phyloP scores from a whole-genome alignment of 1,140 invertebrate species.

The Antheraea mylitta region DNA sequence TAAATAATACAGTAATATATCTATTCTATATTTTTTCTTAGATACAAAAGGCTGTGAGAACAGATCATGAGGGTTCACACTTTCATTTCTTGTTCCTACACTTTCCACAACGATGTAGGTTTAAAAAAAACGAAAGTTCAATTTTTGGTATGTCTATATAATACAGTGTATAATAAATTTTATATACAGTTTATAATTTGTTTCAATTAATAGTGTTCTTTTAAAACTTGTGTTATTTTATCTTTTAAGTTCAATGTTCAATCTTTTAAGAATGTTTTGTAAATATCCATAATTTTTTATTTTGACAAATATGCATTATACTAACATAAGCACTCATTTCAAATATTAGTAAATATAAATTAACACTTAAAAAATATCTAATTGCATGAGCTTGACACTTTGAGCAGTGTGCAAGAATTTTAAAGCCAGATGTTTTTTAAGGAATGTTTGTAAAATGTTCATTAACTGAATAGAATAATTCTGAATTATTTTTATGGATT shows the following conservation, averaged over 20 bases:
- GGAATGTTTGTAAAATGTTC: not conserved
- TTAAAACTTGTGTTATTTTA: not conserved
- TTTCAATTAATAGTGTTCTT: not conserved
- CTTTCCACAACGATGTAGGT: no score
- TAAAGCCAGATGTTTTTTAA: not conserved
- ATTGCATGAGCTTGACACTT: not conserved
- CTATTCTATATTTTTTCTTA: no score
- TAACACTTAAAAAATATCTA: not conserved
- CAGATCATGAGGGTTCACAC: no score
- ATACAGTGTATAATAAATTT: conserved; percentile 3
- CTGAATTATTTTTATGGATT: not conserved
- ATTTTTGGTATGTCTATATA: not conserved
- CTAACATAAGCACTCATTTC: not conserved
- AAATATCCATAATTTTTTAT: not conserved
- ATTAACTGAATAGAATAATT: no score
- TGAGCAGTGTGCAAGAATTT: not conserved
- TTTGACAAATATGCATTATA: not conserved
- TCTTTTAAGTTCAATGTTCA: no score
- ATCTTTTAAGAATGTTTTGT: no score
- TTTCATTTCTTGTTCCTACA: no score
- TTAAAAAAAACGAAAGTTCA: not conserved
- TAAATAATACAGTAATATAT: no score
- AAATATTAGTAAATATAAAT: not conserved
- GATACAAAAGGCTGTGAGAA: no score
- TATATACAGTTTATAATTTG: conserved; percentile 1